Base-by-base conservation (phyloP, 2,888 invertebrate genomes). In the Gymnosoma rotundatum region DNA sequence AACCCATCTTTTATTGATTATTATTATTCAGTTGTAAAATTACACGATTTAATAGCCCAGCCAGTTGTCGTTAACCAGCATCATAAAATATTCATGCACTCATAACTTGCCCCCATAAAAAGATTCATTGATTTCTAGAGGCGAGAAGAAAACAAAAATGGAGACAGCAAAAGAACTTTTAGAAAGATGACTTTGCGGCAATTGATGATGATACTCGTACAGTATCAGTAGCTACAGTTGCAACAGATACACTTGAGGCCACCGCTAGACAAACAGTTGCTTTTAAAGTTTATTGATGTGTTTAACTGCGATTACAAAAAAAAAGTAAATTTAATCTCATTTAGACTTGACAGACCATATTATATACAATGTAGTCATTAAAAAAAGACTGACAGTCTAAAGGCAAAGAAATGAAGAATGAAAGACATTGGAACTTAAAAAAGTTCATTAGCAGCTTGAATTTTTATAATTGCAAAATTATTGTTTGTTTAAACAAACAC, bases 181-280 rank as follows among this genome's bases (percentile, higher is more conserved):
- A 21, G n/a, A n/a, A 76, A 60, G 58, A 60, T 66, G 60, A 76
- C 58, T 58, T 67, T 76, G 36, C 20, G n/a, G 75, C 58, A 66
- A 45, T 36, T 60, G 60, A 60, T 76, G 60, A 60, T 76, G 66
- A 75, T 64, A 60, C 50, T 32, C 32, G 32, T 32, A 32, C 38
- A 58, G 61, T 21, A 63, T 16, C 67, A 25, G 4, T n/a, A 69
- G 21, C 69, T 32, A 36, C 42, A 58, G 56, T 56, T 48, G 36
- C 45, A n/a, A 60, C 14, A 45, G 50, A 60, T 61, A 42, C 69
- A 54, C 69, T 78, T 61, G 45, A 52, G 60, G 52, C 42, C 45
- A 61, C 25, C 60, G 67, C 69, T 69, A 78, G 69, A 61, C 69
- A 69, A 69, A 78, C 78, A 69, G 78, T 78, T 78, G 76, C 60